Base-by-base conservation (phyloP, 37 sponge, comb jelly and placozoan genomes). In the Bolinopsis microptera region DNA sequence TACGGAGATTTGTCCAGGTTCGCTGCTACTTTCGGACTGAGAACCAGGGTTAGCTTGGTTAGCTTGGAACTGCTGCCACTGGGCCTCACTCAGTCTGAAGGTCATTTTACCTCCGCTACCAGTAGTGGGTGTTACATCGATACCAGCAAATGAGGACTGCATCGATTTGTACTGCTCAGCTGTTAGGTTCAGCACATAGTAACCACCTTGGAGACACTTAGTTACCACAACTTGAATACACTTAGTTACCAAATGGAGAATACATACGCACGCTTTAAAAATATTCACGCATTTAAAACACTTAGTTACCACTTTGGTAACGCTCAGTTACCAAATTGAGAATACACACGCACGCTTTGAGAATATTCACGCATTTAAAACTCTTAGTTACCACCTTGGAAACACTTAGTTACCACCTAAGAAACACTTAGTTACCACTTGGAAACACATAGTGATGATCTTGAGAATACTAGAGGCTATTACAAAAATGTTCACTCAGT, bases 1-100 rank as follows among this genome's bases (percentile, higher is more conserved):
- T 22, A 77, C 80, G 3, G 80, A 32, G 21, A 77, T 77, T 36
- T 32, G 35, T 9, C 32, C 35, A 5, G 74, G 31, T 3, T 34
- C 35, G 32, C 80, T 77, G 80, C 33, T 32, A 16, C 18, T 18
- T 36, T 77, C 18, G 27, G 80, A 21, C 80, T 77, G 80, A 32
- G 80, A 34, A 35, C 33, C 18, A 32, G 33, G 35, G 21, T 77
- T 77, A 32, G 80, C 80, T 36, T 77, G 80, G 37, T 77, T 77
- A 18, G 28, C 80, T 18, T 77, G 80, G 80, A 77, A 77, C 21
- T 13, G 27, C 80, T 77, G 80, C 80, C 80, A 77, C 80, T 77
- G 80, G 3, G 27, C 36, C 5, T 3, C 5, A 32, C 35, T 77
- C 36, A 77, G 80, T 1, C 22, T 31, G 21, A 77, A 34, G 1